Conservation (phyloP, 2,888 invertebrate genomes). For the Ophion costatus region DNA sequence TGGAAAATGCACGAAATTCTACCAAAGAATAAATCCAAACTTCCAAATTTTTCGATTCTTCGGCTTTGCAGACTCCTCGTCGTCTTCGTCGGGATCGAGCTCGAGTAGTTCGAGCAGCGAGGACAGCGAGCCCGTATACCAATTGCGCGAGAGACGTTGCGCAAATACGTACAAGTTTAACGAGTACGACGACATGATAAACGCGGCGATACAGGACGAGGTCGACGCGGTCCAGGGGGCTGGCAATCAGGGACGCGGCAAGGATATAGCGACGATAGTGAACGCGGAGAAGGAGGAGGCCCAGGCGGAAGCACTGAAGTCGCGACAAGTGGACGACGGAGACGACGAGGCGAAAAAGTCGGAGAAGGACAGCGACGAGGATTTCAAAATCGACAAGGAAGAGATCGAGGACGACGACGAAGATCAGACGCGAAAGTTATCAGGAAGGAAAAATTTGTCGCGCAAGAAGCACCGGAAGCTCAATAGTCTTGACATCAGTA, state of each 20-base stretch:
- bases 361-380: conserved; percentile 80
- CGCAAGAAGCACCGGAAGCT: conserved; percentile 89
- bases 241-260: conserved; percentile 93
- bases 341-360: conserved; percentile 74
- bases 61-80: conserved; percentile 66
- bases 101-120: conserved; percentile 84
- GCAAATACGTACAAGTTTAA: conserved; percentile 93
- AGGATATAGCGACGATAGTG: conserved; percentile 96
- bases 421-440: conserved; percentile 76
- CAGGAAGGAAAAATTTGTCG: conserved; percentile 68
- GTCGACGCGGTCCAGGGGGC: conserved; percentile 90
- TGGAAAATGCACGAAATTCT: not conserved
- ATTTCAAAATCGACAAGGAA: conserved; percentile 80
- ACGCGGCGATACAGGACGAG: conserved; percentile 93
- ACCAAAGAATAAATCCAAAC: not conserved
- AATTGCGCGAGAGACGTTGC: conserved; percentile 91
- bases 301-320: conserved; percentile 75
- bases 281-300: conserved; percentile 89
- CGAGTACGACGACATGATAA: conserved; percentile 98
- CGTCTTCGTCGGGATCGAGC: conserved; percentile 77
- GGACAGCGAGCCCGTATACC: conserved; percentile 91
- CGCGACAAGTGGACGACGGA: conserved; percentile 84
- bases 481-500: conserved; percentile 92
- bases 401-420: conserved; percentile 77
- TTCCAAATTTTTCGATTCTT: not conserved